Percentiles rank a stretch among this genome's conserved stretches.
Conservation (phyloP, 2,797 vertebrate species). For the Aselliscus stoliczkanus region DNA sequence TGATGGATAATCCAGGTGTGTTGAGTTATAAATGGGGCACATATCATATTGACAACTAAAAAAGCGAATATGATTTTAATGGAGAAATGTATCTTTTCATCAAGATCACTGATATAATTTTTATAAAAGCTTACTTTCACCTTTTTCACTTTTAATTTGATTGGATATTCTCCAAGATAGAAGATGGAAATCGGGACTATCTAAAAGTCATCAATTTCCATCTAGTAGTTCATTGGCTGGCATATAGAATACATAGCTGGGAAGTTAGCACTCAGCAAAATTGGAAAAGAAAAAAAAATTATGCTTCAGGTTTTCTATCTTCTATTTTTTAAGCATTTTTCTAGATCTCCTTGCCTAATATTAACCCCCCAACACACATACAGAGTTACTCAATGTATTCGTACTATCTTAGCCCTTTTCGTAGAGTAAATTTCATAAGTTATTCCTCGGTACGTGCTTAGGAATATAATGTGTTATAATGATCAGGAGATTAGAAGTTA, state of each 20-base stretch:
- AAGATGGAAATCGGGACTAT: constrained; percentile 44
- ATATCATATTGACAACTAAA: constrained; percentile 68
- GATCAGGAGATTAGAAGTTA: not conserved
- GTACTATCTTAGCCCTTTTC: not conserved
- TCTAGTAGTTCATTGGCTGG: not conserved
- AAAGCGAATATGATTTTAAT: constrained; percentile 67
- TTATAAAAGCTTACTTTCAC: not conserved
- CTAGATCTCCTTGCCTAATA: not conserved
- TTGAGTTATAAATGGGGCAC: constrained; percentile 71
- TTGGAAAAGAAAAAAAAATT: not conserved
- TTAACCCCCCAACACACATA: not conserved
- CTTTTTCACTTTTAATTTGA: constrained; percentile 42
- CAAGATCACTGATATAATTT: constrained; percentile 32
- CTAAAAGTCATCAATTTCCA: not conserved
- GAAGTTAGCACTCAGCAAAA: not conserved
- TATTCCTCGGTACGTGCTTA: not conserved
- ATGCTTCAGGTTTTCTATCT: not conserved
- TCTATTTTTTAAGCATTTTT: not conserved
- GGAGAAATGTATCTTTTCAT: constrained; percentile 65
- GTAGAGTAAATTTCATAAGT: not conserved
- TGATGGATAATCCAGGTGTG: constrained; percentile 84
- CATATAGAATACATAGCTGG: not conserved
- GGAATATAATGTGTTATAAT: not conserved
- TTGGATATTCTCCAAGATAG: constrained; percentile 16
- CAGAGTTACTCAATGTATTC: not conserved